These are phyloP conservation scores for Psylliodes chrysocephalus DNA, from an alignment of 2,888 invertebrate genomes.

Conservation along the genomic window DNA sequence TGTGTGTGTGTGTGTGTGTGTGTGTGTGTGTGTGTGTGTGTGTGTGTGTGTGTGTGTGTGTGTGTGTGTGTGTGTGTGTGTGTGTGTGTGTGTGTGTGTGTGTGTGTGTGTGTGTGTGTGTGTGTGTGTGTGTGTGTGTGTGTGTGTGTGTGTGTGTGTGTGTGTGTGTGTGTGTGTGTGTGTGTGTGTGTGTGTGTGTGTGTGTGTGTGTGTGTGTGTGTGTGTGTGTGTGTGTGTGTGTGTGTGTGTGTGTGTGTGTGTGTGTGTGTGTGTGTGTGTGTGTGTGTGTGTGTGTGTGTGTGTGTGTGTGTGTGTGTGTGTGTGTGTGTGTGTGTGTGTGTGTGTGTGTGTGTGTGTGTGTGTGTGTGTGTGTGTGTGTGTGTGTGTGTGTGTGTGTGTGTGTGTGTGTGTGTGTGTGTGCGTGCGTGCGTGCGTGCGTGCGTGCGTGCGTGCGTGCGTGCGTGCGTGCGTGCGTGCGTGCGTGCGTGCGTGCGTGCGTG, in stretches of 20 bases:
- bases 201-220: neutral
- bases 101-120: neutral
- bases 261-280: neutral
- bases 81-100: neutral
- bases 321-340: neutral
- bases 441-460: neutral
- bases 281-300: neutral
- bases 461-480: neutral
- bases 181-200: neutral
- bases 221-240: neutral
- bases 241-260: neutral
- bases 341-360: neutral
- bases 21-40: neutral
- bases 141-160: neutral
- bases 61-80: neutral
- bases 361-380: neutral
- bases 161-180: neutral
- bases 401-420: neutral
- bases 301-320: neutral
- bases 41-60: neutral
- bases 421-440: neutral
- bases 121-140: neutral
- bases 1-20: neutral
- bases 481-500: neutral
- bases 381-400: neutral